Base-by-base conservation (phyloP, 2,888 invertebrate genomes). In the Salticus scenicus region DNA sequence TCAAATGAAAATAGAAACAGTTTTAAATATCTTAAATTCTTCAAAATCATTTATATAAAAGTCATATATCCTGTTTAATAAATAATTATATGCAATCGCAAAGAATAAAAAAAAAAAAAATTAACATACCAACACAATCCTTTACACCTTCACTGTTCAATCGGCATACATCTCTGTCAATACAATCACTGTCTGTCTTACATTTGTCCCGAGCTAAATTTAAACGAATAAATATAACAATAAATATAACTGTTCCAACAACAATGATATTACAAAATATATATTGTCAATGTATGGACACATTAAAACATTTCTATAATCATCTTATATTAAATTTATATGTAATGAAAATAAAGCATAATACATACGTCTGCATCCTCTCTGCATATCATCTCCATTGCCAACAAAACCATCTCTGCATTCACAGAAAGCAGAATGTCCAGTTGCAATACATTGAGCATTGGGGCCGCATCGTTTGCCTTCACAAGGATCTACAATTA, bases 371-470 rank as follows among this genome's bases (percentile, higher is more conserved):
- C 78, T 78, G 90, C 97, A 97, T 0, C 97, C 97, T 7, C 93
- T 92, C 87, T 93, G 93, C 31, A 96, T 92, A 91, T 97, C 95
- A 88, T 94, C 94, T 0, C 97, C 96, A 91, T 96, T 95, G 28
- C 97, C 97, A 64, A 77, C 82, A 90, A 94, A 94, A 24, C 96
- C 96, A 85, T 94, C 93, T 64, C 95, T 94, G 90, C 97, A 97
- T 88, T 95, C 94, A 90, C 97, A 97, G 95, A 96, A 95, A 10
- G 96, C 96, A 0, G 95, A 95, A 90, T 97, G 97, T 89, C 96
- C 94, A 88, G 96, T 95, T 0, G 96, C 94, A 91, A 96, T 96
- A 90, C 97, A 97, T 90, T 94, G 95, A 0, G 97, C 95, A 91
- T 97, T 95, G 0, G 94, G 92, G 37, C 96, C 96, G 90, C 97